Evolutionary conservation across 2,113 vertebrate genomes (phyloP).

Genomic region (Cyphomyrus discorhynchus): DNA sequence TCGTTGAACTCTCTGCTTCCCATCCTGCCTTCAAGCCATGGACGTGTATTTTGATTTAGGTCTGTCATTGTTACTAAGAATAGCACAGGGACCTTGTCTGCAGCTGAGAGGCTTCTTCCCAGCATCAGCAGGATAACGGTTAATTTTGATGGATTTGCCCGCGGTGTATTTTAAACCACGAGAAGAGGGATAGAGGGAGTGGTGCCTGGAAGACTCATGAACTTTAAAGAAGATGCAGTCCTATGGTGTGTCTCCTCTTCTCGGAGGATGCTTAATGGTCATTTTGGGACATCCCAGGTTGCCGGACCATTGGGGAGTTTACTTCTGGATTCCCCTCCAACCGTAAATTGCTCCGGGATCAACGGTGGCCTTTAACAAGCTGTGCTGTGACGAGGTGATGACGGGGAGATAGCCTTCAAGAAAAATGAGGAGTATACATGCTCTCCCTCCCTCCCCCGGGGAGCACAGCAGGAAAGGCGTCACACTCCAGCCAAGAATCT

Average conservation of each 20-base stretch:
- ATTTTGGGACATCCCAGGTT: neutral
- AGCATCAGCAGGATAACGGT: slow-evolving; percentile 22
- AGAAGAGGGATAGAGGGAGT: neutral
- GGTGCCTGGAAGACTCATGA: neutral
- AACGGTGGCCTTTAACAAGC: neutral
- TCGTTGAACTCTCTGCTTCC: slow-evolving; percentile 44
- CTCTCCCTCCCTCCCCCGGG: neutral
- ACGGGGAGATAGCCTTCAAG: neutral
- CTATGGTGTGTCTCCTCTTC: neutral
- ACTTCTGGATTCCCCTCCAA: neutral
- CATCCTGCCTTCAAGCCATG: neutral
- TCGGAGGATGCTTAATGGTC: neutral
- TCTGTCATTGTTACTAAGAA: slow-evolving; percentile 36
- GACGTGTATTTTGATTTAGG: slow-evolving; percentile 42
- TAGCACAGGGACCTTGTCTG: slow-evolving; percentile 12
- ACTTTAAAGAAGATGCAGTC: neutral
- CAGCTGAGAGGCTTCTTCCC: slow-evolving; percentile 17
- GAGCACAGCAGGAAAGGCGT: neutral
- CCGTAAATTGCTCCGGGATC: neutral
- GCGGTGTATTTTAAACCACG: slow-evolving; percentile 37
- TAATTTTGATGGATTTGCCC: slow-evolving; percentile 38
- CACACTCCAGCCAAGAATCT: neutral
- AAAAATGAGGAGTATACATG: slow-evolving; percentile 3
- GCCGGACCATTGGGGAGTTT: neutral
- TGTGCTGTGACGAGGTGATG: neutral